Evolutionary conservation across 2,113 vertebrate genomes (phyloP).

Genomic region (Trematocara marginatum): DNA sequence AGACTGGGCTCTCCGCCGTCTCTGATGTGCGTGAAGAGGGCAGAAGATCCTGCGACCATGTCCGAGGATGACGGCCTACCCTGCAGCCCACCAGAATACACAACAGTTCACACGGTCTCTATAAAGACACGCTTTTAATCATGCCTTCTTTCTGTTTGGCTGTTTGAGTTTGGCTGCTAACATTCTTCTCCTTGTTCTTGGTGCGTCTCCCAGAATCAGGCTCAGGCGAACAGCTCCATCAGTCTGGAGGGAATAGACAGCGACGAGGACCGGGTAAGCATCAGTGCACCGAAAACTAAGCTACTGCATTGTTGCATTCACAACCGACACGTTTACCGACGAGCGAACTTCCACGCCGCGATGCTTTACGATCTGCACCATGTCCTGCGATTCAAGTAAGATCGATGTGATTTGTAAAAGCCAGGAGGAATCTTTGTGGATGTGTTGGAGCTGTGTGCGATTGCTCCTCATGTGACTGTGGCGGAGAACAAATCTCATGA

Average conservation of each 20-base stretch:
- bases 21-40: constrained; percentile 65
- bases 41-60: constrained; percentile 70
- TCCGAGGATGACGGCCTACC: constrained; percentile 78
- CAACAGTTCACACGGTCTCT: constrained; percentile 51
- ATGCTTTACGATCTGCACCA: not conserved
- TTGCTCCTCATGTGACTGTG: constrained; percentile 21
- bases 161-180: not conserved
- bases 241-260: constrained; percentile 80
- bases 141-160: too few species aligned
- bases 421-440: not conserved
- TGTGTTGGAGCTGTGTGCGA: not conserved
- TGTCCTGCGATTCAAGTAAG: not conserved
- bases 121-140: constrained; percentile 1
- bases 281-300: not conserved
- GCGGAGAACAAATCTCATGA: constrained; percentile 23
- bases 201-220: constrained; percentile 43
- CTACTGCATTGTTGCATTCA: not conserved
- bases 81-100: constrained; percentile 76
- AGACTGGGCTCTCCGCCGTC: constrained; percentile 74
- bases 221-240: constrained; percentile 73
- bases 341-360: not conserved
- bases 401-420: not conserved
- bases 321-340: not conserved
- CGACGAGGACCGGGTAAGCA: constrained; percentile 80
- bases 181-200: not conserved